phyloP scores from a whole-genome alignment of 2,797 vertebrate species.

The Acestrorhynchus altus region DNA sequence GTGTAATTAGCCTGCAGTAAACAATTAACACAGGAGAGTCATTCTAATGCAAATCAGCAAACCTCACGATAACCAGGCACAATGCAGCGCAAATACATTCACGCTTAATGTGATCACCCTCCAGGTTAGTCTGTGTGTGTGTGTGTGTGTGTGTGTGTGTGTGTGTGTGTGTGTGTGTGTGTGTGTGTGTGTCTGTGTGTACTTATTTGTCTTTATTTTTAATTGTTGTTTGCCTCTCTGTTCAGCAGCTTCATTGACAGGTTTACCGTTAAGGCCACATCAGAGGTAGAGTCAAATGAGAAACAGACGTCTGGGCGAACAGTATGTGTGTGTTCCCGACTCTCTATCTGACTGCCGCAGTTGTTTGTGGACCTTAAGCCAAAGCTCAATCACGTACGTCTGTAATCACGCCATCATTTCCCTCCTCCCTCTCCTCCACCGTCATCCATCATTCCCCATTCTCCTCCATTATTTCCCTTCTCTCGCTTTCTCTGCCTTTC shows the following conservation, averaged over 20 bases:
- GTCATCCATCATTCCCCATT: conserved; percentile 19
- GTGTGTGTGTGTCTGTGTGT: conserved; percentile 6
- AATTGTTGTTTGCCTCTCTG: conserved; percentile 58
- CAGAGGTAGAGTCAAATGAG: conserved; percentile 64
- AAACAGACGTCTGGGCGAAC: conserved; percentile 29
- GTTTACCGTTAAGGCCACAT: conserved; percentile 57
- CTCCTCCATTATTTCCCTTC: conserved; percentile 35
- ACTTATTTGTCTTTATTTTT: conserved; percentile 45
- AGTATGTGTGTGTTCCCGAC: conserved; percentile 15
- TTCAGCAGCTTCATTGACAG: conserved; percentile 67
- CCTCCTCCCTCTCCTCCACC: conserved; percentile 33
- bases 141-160: conserved; percentile 4
- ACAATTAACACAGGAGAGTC: conserved; percentile 76
- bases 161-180: conserved; percentile 18
- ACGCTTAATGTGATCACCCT: conserved; percentile 72
- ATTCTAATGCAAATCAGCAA: conserved; percentile 77
- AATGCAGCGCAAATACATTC: conserved; percentile 75
- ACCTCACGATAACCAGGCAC: conserved; percentile 70
- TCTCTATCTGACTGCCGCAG: conserved; percentile 13
- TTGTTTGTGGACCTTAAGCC: conserved; percentile 35
- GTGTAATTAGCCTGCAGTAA: conserved; percentile 79
- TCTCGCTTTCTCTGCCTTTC: conserved; percentile 41
- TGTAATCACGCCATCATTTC: conserved; percentile 54
- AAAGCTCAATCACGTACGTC: conserved; percentile 49
- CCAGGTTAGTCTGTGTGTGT: conserved; percentile 50